Conservation (phyloP, 2,888 invertebrate species). For the Oxyscelio sp. region DNA sequence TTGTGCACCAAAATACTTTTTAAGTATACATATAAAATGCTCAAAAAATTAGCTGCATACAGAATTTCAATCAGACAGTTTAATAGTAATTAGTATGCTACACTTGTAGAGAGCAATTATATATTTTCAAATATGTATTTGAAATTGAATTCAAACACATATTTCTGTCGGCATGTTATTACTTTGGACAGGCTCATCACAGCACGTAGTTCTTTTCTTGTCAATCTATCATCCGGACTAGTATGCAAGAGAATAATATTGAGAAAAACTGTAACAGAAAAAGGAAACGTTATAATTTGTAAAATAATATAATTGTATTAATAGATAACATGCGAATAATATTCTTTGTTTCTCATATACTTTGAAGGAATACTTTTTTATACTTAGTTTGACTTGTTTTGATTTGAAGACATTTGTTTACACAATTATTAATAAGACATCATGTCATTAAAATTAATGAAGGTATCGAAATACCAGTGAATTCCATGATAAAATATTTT, state of each 20-base stretch:
- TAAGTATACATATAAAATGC: neutral
- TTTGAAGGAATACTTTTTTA: too few species aligned
- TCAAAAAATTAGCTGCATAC: too few species aligned
- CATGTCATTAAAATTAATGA: too few species aligned
- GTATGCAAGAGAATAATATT: constrained; percentile 94
- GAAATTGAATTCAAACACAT: neutral
- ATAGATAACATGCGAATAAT: too few species aligned
- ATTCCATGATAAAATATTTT: too few species aligned
- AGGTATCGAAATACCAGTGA: too few species aligned
- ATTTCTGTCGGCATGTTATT: neutral
- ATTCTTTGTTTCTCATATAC: too few species aligned
- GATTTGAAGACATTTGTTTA: too few species aligned
- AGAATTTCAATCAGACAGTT: neutral
- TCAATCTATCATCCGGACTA: constrained; percentile 94
- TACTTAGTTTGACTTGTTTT: too few species aligned
- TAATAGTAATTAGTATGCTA: constrained; percentile 6
- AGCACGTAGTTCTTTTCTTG: constrained; percentile 48
- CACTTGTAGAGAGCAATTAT: constrained; percentile 26
- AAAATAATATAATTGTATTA: too few species aligned
- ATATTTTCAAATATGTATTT: neutral
- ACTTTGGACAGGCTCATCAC: constrained; percentile 9
- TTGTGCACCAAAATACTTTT: constrained; percentile 5
- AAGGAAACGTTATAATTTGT: too few species aligned
- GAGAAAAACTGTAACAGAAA: constrained; percentile 92
- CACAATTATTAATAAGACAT: too few species aligned